These are phyloP conservation scores for Anser cygnoides DNA, from an alignment of 2,113 vertebrate genomes.

Conservation along the genomic window DNA sequence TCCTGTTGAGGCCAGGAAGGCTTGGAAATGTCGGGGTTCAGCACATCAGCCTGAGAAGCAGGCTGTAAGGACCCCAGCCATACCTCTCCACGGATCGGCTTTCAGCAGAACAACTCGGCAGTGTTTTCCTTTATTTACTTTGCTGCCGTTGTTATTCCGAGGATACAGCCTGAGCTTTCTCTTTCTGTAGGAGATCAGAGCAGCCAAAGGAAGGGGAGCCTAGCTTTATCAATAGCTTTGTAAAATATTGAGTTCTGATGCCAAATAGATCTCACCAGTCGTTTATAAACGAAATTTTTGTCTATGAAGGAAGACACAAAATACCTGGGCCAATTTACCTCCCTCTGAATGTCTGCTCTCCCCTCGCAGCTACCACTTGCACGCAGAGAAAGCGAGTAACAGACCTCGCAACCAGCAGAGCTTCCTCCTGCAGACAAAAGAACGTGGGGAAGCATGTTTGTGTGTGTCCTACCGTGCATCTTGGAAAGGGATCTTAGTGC, in stretches of 20 bases:
- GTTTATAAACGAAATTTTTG: not conserved
- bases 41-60: not conserved
- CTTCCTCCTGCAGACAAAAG: not conserved
- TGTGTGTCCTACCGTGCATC: rapidly evolving
- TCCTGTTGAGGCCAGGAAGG: not conserved
- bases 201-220: not conserved
- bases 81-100: not conserved
- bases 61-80: not conserved
- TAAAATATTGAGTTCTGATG: not conserved
- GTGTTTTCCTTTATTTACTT: not conserved
- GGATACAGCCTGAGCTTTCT: not conserved
- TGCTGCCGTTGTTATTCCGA: not conserved
- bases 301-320: not conserved
- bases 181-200: not conserved
- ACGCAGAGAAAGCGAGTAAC: not conserved
- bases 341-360: not conserved
- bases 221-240: not conserved
- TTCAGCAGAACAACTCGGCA: not conserved
- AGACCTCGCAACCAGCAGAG: not conserved
- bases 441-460: rapidly evolving
- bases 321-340: not conserved
- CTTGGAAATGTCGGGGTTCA: not conserved
- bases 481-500: not conserved
- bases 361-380: not conserved
- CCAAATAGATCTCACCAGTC: not conserved